Percentiles rank a stretch among this genome's conserved stretches.
These are phyloP conservation scores for Eristalinus aeneus DNA, from an alignment of 2,888 invertebrate genomes.

Conservation along the genomic window DNA sequence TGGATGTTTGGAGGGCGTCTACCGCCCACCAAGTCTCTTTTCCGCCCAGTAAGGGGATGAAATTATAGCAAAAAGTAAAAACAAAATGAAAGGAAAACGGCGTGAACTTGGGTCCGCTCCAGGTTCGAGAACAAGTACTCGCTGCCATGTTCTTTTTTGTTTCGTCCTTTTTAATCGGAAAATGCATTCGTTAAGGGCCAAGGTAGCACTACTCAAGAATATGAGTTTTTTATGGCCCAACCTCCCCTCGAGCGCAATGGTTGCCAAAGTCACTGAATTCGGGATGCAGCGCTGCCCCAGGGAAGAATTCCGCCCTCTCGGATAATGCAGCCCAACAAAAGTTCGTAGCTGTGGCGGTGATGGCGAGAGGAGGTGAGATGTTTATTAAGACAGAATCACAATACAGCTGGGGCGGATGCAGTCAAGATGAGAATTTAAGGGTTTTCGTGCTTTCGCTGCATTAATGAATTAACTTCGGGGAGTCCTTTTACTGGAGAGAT, in stretches of 20 bases:
- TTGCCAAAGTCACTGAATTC: slow-evolving; percentile 37
- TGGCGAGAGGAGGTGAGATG: background rate
- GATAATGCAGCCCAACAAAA: background rate
- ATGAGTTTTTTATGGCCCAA: slow-evolving; percentile 43
- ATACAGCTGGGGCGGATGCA: slow-evolving; percentile 1
- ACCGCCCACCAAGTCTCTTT: background rate
- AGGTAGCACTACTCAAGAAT: slow-evolving; percentile 61
- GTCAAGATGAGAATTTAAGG: background rate
- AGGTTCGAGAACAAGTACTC: slow-evolving; percentile 19
- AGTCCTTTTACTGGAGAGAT: background rate
- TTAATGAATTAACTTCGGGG: background rate
- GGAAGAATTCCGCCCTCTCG: background rate
- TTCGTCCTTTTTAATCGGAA: slow-evolving; percentile 41
- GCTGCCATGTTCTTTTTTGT: background rate
- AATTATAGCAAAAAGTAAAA: slow-evolving; percentile 32
- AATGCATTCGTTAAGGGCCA: slow-evolving; percentile 57
- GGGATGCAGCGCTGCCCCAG: background rate
- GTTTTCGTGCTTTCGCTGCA: background rate
- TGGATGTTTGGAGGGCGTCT: background rate
- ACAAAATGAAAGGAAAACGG: background rate
- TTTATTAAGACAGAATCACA: slow-evolving; percentile 11
- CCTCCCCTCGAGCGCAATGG: background rate
- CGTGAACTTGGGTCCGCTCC: slow-evolving; percentile 52
- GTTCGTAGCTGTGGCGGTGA: background rate
- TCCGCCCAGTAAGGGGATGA: background rate